Evolutionary conservation across 2,888 invertebrate genomes (phyloP), one percentile per base, ranked within the genome.

Genomic region (Scotopteryx bipunctaria): DNA sequence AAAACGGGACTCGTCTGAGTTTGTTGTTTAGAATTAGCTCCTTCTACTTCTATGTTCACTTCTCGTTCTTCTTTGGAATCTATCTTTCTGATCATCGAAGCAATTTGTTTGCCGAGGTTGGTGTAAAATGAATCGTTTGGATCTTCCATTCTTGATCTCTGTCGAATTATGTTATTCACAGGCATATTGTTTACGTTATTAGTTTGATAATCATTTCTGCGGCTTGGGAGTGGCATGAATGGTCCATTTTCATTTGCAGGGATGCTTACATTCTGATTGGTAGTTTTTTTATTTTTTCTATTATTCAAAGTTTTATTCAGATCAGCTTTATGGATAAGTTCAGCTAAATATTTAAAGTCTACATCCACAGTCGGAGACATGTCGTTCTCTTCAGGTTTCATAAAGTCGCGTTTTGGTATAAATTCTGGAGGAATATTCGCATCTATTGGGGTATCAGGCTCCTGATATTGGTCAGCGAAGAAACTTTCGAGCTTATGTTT

Each of bases 91-190:
- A 89, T 83, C 57, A 88, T 67, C 5, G 78, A 64, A 27, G 89
- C 89, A 69, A 88, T 89, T 76, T 86, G 80, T 61, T 77, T 78
- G 4, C 89, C 89, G 32, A 89, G 67, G 16, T 81, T 81, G 38
- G 74, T 71, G 53, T 85, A 89, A 55, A 81, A 86, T 3, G 57
- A 42, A 42, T 85, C 81, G 36, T 81, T 82, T 2, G 65, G 41
- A 2, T 67, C 48, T 45, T 61, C 59, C 15, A 66, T 58, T 51
- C 42, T 64, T 15, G 57, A 46, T 21, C 58, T 54, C 8, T 35
- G 38, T 31, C 44, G 23, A 13, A 35, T 36, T n/a, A 36, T 6
- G 35, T 21, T 40, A 36, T 47, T 13, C 2, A 3, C 9, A n/a
- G 47, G 33, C n/a, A 2, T 14, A 15, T 25, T 6, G 9, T 44